Evolutionary conservation across 2,888 invertebrate genomes (phyloP).

Genomic region (Oasisia sp.): DNA sequence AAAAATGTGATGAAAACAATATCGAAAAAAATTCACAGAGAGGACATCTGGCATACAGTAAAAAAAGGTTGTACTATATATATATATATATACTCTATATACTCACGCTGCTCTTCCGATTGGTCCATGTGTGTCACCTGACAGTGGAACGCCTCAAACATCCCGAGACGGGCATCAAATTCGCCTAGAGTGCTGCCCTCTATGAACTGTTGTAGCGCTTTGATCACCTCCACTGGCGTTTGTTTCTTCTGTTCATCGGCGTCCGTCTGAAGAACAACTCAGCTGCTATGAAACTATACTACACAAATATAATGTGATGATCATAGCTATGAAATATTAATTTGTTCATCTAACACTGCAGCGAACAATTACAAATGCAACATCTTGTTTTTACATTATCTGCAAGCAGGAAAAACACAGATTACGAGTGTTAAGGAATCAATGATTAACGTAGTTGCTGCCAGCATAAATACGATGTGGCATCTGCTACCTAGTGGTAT

Average conservation of each 20-base stretch:
- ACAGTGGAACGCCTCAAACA: constrained; percentile 84
- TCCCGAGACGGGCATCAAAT: constrained; percentile 80
- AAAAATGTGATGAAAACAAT: neutral
- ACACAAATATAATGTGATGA: neutral
- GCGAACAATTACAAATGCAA: neutral
- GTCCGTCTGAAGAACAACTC: neutral
- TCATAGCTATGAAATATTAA: neutral
- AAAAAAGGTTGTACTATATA: no score
- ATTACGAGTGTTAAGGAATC: neutral
- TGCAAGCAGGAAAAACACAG: neutral
- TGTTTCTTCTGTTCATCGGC: constrained; percentile 4
- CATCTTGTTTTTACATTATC: neutral
- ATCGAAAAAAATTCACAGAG: neutral
- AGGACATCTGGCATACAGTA: no score
- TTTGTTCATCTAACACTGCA: neutral
- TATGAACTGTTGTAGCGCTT: constrained; percentile 80
- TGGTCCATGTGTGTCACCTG: constrained; percentile 76
- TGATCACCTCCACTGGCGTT: constrained; percentile 25
- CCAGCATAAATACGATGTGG: neutral
- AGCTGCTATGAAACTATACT: neutral
- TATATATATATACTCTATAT: neutral
- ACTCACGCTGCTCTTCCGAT: constrained; percentile 66
- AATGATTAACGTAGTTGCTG: neutral
- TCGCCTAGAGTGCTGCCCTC: constrained; percentile 86
- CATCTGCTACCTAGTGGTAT: neutral